Base-by-base conservation (phyloP, 2,113 vertebrate genomes). In the Lampris incognitus region DNA sequence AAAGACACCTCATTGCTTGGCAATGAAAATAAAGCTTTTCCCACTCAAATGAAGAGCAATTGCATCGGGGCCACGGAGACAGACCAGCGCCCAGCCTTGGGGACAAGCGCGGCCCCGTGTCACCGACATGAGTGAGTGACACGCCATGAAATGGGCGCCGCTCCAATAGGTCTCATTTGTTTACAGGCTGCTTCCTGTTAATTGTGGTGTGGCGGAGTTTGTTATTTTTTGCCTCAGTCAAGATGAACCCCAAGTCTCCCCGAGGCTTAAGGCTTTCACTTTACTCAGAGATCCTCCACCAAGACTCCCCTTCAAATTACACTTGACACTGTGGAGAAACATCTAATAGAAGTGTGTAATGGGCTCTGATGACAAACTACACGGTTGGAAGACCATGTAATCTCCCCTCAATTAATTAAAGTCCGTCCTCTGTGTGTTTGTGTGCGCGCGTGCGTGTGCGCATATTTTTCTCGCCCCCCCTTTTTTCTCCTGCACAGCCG, bases 311-410 rank as follows among this genome's bases (percentile, higher is more conserved):
- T 97, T 97, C 96, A 99, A 98, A 98, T 98, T 97, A 97, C 95
- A 98, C 95, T 94, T 98, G 98, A 99, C 98, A 98, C 97, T 96
- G 96, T 98, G 96, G 97, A 99, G 97, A 98, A 98, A 97, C 96
- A 97, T 98, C 97, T 98, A 98, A 98, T 99, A 98, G 98, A 97
- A 97, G 98, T 98, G 97, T 97, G 97, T 98, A 99, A 99, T 98
- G 96, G 95, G 96, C 95, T 94, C 97, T 98, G 97, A 99, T 99
- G 97, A 98, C 97, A 98, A 96, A 98, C 97, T 97, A 96, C 97
- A 98, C 94, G 97, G 95, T 97, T 98, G 97, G 96, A 99, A 96
- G 97, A 97, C 96, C 97, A 97, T 99, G 98, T 99, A 98, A 99
- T 99, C 96, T 97, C 95, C 94, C 95, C 93, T 95, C 97, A 99